Conservation (phyloP, 2,888 invertebrate genomes). For the Piscicola geometra region DNA sequence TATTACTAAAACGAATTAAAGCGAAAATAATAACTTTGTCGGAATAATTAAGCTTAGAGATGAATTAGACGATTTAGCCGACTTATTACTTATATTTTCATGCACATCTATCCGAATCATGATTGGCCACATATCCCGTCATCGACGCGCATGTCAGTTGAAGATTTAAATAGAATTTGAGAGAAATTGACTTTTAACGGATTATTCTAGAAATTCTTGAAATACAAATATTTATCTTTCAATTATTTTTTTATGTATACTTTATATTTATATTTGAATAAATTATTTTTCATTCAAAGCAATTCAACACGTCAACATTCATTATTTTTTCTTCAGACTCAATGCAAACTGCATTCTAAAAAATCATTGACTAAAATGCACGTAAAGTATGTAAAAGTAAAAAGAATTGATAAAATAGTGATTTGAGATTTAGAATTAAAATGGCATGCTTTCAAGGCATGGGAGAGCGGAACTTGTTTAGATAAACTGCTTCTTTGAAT, state of each 20-base stretch:
- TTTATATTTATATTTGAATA: no score
- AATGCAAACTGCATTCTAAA: no score
- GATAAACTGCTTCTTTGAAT: conserved; percentile 26
- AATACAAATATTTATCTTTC: no score
- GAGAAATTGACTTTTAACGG: no score
- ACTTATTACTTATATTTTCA: background rate
- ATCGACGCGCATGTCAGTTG: background rate
- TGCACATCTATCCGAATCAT: background rate
- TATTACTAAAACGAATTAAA: background rate
- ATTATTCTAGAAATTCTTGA: no score
- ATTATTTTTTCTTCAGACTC: no score
- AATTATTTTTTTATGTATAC: no score
- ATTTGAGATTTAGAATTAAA: background rate
- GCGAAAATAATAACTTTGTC: background rate
- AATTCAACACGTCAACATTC: no score
- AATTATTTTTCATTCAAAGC: no score
- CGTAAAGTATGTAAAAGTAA: no score
- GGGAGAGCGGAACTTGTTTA: conserved; percentile 26
- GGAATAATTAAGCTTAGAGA: background rate
- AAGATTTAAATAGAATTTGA: no score
- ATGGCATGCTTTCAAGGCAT: conserved; percentile 1
- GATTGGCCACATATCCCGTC: conserved; percentile 9
- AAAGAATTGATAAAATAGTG: background rate
- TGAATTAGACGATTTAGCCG: background rate
- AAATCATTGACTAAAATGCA: no score